Conservation (phyloP, 2,888 invertebrate species). For the Tipula unca region DNA sequence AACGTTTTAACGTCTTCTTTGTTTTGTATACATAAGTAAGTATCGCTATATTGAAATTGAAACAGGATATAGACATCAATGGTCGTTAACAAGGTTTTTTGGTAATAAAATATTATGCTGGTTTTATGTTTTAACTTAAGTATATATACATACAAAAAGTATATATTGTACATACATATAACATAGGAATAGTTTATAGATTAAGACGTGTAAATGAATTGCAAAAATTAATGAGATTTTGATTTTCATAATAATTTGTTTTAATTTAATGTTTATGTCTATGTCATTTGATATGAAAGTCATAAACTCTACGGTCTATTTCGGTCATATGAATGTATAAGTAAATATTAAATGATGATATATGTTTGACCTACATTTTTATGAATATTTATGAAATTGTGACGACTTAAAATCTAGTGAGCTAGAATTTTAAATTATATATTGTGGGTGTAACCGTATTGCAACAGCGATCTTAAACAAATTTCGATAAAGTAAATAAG, state of each 20-base stretch:
- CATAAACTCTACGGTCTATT: neutral
- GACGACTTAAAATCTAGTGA: neutral
- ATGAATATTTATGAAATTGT: neutral
- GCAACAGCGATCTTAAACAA: no score
- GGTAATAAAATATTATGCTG: constrained; percentile 14
- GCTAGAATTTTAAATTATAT: no score
- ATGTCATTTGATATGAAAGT: neutral
- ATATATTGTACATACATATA: neutral
- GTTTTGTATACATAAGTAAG: neutral
- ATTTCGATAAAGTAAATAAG: no score
- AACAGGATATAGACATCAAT: constrained; percentile 14
- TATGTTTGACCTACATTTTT: neutral
- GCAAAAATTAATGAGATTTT: neutral
- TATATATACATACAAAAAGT: neutral
- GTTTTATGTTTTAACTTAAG: neutral
- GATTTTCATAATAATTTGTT: neutral
- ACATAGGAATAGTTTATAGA: neutral
- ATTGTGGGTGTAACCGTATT: no score
- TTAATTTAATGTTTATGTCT: neutral
- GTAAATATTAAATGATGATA: neutral
- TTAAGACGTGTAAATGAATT: neutral
- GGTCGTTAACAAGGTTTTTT: neutral
- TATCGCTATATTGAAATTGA: neutral
- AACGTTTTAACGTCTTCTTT: neutral
- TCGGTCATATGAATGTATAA: neutral